Evolutionary conservation across 2,888 invertebrate species (phyloP).

Genomic region (Bellardia bayeri): DNA sequence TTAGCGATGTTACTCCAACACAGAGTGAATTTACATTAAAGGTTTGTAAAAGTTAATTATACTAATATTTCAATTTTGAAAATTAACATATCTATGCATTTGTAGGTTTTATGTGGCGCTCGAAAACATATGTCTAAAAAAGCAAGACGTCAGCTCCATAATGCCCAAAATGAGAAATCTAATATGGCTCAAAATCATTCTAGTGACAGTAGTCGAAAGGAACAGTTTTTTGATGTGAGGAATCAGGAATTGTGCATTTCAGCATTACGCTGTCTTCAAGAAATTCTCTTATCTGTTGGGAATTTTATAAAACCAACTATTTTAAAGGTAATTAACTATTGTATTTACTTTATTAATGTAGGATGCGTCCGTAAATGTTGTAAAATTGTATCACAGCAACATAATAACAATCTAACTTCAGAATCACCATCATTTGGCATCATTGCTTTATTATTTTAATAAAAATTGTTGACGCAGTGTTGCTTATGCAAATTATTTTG

Average conservation of each 20-base stretch:
- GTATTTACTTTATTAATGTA: no score
- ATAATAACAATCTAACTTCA: no score
- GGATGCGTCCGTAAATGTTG: no score
- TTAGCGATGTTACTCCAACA: constrained; percentile 77
- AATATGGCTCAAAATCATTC: constrained; percentile 77
- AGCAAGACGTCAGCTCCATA: constrained; percentile 79
- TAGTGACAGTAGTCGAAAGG: constrained; percentile 70
- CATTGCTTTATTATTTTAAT: no score
- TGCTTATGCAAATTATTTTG: no score
- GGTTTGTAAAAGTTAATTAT: constrained; percentile 64
- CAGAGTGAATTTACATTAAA: constrained; percentile 77
- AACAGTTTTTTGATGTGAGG: constrained; percentile 69
- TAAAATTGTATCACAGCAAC: no score
- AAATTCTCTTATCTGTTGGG: constrained; percentile 73
- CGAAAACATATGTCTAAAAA: constrained; percentile 81
- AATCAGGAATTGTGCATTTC: constrained; percentile 76
- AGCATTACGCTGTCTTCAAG: constrained; percentile 76
- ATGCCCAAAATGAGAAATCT: constrained; percentile 79
- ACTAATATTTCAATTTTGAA: no score
- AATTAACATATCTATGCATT: not conserved
- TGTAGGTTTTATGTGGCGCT: constrained; percentile 77
- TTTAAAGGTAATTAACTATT: constrained; percentile 73
- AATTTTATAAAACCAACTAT: constrained; percentile 76
- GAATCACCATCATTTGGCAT: no score
- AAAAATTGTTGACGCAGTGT: no score